A percentile compares a stretch with the other conserved stretches of the same genome.
Conservation (phyloP, 2,888 invertebrate species). For the Agonopterix heracliana region DNA sequence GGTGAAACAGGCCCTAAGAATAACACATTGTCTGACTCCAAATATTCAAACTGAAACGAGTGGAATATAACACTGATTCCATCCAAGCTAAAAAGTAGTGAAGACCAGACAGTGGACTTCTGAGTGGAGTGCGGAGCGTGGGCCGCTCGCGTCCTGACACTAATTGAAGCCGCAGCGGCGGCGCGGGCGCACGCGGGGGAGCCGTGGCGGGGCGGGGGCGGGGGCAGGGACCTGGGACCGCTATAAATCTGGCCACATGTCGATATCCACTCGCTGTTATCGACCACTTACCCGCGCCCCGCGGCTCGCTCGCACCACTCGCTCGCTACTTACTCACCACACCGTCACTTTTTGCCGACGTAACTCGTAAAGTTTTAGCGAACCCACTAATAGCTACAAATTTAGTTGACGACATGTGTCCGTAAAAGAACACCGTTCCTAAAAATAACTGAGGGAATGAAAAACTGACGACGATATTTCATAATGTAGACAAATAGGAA, state of each 20-base stretch:
- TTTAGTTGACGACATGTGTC: constrained; percentile 10
- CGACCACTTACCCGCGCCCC: constrained; percentile 8
- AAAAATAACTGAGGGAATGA: constrained; percentile 7
- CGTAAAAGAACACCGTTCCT: constrained; percentile 3
- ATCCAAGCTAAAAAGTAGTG: no score
- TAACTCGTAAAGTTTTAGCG: constrained; percentile 13
- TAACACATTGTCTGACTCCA: no score
- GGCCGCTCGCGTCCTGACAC: no score
- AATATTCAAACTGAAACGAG: no score
- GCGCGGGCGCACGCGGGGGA: no score
- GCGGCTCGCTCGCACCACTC: background rate
- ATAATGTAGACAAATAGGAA: constrained; percentile 1
- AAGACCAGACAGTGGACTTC: no score
- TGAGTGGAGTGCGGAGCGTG: no score
- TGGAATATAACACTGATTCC: no score
- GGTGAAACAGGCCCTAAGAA: no score
- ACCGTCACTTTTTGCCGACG: constrained; percentile 5
- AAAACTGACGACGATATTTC: background rate
- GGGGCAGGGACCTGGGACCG: constrained; percentile 11
- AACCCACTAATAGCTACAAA: constrained; percentile 21
- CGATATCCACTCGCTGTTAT: constrained; percentile 14
- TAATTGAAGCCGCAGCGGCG: no score
- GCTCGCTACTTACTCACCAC: background rate
- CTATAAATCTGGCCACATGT: constrained; percentile 24
- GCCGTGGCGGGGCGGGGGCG: no score